Conservation (phyloP, 2,888 invertebrate genomes). For the Sipha maydis region DNA sequence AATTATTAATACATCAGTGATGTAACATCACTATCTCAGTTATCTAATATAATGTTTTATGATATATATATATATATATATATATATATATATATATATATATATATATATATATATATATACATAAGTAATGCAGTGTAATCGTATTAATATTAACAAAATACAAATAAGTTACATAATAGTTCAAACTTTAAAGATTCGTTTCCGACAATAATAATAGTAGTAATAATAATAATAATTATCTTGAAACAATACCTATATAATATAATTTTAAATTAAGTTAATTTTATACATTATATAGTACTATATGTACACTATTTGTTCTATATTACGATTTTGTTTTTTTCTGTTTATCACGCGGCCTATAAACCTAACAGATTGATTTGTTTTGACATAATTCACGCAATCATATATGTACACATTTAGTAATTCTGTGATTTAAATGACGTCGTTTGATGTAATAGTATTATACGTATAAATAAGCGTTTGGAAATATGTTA, state of each 20-base stretch:
- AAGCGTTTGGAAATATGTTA: too few relatives aligned
- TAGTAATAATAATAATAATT: neutral
- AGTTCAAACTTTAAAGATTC: neutral
- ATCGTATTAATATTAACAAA: slow-evolving; percentile 23
- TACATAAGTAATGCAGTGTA: neutral
- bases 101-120: neutral
- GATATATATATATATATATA: too few relatives aligned
- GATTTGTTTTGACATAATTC: neutral
- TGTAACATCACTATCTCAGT: neutral
- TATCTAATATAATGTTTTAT: too few relatives aligned
- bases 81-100: too few relatives aligned
- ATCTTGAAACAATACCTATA: neutral
- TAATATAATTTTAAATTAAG: too few relatives aligned
- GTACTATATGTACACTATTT: neutral
- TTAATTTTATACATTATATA: too few relatives aligned
- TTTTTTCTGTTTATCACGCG: neutral
- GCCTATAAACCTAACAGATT: neutral
- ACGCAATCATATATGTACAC: neutral
- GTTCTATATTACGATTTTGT: neutral
- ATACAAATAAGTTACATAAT: neutral
- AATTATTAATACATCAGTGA: too few relatives aligned
- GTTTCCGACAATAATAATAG: neutral
- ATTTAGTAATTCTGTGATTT: too few relatives aligned
- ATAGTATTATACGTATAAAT: too few relatives aligned
- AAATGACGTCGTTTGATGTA: too few relatives aligned